phyloP scores from a whole-genome alignment of 2,888 invertebrate genomes.

The Drosophila atripex region DNA sequence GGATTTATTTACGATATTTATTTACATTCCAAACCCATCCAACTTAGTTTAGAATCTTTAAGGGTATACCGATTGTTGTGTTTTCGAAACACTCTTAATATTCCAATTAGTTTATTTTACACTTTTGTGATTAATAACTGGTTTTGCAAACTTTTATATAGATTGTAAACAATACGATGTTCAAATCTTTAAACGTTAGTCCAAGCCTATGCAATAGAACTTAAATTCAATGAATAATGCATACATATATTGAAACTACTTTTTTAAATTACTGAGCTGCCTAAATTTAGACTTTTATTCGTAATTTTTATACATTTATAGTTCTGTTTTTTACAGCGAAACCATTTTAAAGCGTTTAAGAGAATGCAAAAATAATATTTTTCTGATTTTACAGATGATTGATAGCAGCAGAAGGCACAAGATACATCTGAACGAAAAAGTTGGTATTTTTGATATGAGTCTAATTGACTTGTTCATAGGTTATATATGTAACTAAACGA shows the following conservation, averaged over 20 bases:
- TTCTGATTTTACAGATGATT: conserved; percentile 12
- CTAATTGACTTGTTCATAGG: conserved; percentile 64
- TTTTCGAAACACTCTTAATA: neutral
- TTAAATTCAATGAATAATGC: conserved; percentile 7
- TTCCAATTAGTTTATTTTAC: conserved; percentile 14
- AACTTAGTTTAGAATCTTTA: neutral
- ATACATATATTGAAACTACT: conserved; percentile 27
- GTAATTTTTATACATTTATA: conserved; percentile 2
- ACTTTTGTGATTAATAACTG: conserved; percentile 58
- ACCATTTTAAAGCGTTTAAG: conserved; percentile 78
- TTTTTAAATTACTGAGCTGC: conserved; percentile 37
- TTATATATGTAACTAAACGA: conserved; percentile 19
- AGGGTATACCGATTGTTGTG: neutral
- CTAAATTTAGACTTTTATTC: neutral
- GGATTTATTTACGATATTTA: neutral
- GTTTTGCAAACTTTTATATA: conserved; percentile 4
- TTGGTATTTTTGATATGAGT: conserved; percentile 49
- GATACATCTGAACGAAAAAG: conserved; percentile 51
- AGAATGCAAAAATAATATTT: conserved; percentile 32
- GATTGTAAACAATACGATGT: neutral
- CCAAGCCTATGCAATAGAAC: neutral
- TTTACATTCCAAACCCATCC: neutral
- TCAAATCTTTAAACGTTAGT: neutral
- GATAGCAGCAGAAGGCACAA: conserved; percentile 73
- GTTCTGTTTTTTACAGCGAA: conserved; percentile 73